Evolutionary conservation across 1,140 invertebrate species (phyloP), one percentile per base, ranked within the genome.

Genomic region (Drosophila obscura): DNA sequence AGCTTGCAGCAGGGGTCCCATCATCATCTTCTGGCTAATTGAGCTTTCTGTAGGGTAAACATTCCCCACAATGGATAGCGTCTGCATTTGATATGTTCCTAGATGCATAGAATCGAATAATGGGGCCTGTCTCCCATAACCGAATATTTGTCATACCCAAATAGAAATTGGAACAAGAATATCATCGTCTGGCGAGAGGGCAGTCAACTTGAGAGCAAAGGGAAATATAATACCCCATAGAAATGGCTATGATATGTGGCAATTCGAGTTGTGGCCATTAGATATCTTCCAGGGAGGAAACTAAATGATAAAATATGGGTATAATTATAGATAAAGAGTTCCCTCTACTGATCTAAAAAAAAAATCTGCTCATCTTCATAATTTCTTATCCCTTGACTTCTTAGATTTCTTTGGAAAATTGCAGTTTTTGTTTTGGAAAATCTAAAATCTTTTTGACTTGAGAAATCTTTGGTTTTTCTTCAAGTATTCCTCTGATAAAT

Each of bases 61-160:
- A 57, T 24, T 39, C 13, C 24, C 8, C 31, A 4, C 5, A 7
- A 35, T 19, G 11, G 44, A 39, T 31, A 69, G 57, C 51, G 80
- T 82, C 79, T 83, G 80, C 79, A 82, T 66, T 68, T 72, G 79
- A 82, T 78, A 78, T 67, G 65, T 26, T 5, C 8, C 26, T 60
- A 13, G 19, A 22, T 48, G 48, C 43, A 62, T 71, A 44, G 43
- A 35, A 65, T 59, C 48, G 60, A 56, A 79, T 82, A 50, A 13
- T 49, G 52, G 67, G 64, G 13, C 22, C 43, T 49, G 41, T 64
- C 67, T 81, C 73, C 49, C 51, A 49, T 87, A 53, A 71, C 81
- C n/a, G 58, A 79, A 51, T 77, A 75, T 73, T 65, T 73, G 59
- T 81, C 50, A 56, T 69, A 81, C 46, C 50, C 48, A 77, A 77